Conservation (phyloP, 2,797 vertebrate genomes). For the Brachyalestes nurse region DNA sequence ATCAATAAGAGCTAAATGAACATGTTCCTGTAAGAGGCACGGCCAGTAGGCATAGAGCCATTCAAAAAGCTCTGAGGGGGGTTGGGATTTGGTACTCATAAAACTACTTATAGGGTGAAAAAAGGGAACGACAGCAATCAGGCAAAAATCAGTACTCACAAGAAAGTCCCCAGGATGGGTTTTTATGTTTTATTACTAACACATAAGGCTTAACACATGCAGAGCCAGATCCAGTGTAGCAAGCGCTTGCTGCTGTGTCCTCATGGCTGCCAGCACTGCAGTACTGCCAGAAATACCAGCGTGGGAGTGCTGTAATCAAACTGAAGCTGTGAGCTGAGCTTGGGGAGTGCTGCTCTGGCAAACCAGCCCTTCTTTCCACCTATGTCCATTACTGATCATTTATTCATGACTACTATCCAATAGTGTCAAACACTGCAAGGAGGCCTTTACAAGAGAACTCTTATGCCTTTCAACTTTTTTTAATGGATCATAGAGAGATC, state of each 20-base stretch:
- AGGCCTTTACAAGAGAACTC: constrained; percentile 10
- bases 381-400: constrained; percentile 44
- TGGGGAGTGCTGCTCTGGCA: constrained; percentile 30
- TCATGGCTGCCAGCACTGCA: constrained; percentile 34
- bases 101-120: background rate
- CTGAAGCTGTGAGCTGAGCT: constrained; percentile 34
- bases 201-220: constrained; percentile 15
- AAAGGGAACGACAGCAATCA: constrained; percentile 25
- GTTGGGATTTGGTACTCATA: background rate
- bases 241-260: constrained; percentile 20
- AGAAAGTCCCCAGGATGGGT: constrained; percentile 8
- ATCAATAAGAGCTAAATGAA: constrained; percentile 33
- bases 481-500: background rate
- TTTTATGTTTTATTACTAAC: constrained; percentile 1
- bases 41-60: background rate
- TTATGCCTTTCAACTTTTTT: background rate
- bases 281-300: constrained; percentile 36
- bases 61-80: constrained; percentile 1
- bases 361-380: constrained; percentile 38
- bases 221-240: constrained; percentile 36
- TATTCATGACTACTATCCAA: constrained; percentile 44
- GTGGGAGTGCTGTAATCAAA: constrained; percentile 45
- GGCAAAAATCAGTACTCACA: constrained; percentile 25
- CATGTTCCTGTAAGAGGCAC: constrained; percentile 4
- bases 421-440: constrained; percentile 40